Conservation (phyloP, 2,888 invertebrate genomes). For the Chironomus tentans region DNA sequence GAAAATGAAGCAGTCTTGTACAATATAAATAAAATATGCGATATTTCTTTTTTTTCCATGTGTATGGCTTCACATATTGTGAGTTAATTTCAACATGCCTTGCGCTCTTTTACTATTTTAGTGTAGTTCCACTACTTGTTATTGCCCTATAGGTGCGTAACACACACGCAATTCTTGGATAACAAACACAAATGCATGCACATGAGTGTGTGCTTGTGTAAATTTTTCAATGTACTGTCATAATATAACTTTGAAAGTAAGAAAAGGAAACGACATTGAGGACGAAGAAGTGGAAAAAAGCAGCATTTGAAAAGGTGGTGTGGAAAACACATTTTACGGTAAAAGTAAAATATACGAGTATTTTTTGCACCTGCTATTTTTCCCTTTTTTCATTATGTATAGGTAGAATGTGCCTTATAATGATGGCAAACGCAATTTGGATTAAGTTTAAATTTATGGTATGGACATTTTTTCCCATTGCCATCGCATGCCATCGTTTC, state of each 20-base stretch:
- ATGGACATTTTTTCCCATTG: constrained; percentile 24
- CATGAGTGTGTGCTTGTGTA: too few relatives aligned
- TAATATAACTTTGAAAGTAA: not conserved
- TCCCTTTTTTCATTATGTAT: constrained; percentile 26
- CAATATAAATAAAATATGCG: not conserved
- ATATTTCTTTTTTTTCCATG: too few relatives aligned
- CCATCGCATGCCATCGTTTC: not conserved
- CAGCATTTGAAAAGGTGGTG: not conserved
- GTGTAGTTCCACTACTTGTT: not conserved
- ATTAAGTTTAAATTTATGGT: constrained; percentile 28
- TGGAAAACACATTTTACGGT: not conserved
- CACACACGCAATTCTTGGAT: not conserved
- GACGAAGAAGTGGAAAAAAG: not conserved
- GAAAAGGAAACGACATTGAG: not conserved
- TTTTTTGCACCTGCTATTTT: constrained; percentile 27
- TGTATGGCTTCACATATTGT: not conserved
- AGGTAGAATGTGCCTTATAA: constrained; percentile 4
- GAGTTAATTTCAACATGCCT: not conserved
- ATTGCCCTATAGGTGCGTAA: not conserved
- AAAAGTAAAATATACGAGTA: not conserved
- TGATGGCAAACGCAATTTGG: constrained; percentile 27
- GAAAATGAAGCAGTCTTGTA: not conserved
- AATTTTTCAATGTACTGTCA: too few relatives aligned
- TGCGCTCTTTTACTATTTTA: not conserved
- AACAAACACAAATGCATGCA: not conserved